Percentiles rank a stretch among this genome's conserved stretches.
Evolutionary conservation across 2,888 invertebrate genomes (phyloP).

Genomic region (Cantharis lateralis): DNA sequence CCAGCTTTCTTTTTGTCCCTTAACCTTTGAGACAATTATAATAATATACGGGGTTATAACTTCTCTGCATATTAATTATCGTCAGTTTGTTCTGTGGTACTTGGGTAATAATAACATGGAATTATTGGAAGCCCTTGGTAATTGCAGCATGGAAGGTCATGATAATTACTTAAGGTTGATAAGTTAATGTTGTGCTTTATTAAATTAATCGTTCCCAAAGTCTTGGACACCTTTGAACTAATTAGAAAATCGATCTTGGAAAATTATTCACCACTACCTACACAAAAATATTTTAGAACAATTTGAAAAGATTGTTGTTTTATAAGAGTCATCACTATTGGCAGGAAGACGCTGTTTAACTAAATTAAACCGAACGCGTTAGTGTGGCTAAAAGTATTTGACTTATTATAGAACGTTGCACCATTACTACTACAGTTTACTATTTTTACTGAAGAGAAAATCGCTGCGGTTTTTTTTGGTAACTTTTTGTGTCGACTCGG

Average conservation of each 20-base stretch:
- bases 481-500: not conserved
- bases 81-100: conserved; percentile 2
- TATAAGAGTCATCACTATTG: not conserved
- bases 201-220: not conserved
- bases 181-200: conserved; percentile 1
- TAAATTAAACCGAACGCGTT: not conserved
- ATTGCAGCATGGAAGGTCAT: conserved; percentile 1
- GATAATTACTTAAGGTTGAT: not conserved
- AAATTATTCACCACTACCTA: not conserved
- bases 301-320: not conserved
- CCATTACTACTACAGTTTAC: not conserved
- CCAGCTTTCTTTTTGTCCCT: not conserved
- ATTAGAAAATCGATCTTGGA: not conserved
- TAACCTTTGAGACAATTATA: not conserved
- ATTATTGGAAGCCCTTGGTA: conserved; percentile 2
- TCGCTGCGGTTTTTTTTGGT: not conserved
- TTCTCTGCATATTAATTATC: conserved; percentile 18
- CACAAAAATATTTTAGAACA: not conserved
- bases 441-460: not conserved
- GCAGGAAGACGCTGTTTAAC: not conserved
- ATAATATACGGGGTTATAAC: conserved; percentile 12
- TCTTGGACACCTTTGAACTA: conserved; percentile 4
- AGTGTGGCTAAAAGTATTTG: not conserved
- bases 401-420: not conserved
- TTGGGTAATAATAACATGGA: conserved; percentile 7